A percentile compares a stretch with the other conserved stretches of the same genome.
These are phyloP conservation scores for Polypterus senegalus DNA, from an alignment of 2,113 vertebrate genomes.

Conservation along the genomic window DNA sequence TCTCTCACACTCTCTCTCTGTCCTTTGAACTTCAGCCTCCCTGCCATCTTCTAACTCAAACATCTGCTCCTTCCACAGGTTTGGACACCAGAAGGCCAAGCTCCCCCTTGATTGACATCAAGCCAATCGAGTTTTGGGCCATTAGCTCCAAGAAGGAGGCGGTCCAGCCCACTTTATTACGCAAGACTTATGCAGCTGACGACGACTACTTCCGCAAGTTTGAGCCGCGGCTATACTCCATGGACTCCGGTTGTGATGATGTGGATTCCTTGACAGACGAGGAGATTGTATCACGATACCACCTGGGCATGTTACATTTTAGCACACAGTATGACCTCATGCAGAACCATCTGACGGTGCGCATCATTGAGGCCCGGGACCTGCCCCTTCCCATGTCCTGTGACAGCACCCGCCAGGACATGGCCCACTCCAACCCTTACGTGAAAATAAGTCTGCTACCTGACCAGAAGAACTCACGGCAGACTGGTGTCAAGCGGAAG, in stretches of 20 bases:
- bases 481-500: slow-evolving; percentile 78
- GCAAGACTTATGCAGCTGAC: slow-evolving; percentile 51
- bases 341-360: slow-evolving; percentile 61
- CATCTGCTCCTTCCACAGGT: slow-evolving; percentile 30
- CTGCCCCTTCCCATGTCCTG: slow-evolving; percentile 63
- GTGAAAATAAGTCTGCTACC: slow-evolving; percentile 80
- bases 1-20: fast-evolving
- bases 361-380: slow-evolving; percentile 75
- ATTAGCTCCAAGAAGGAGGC: slow-evolving; percentile 69
- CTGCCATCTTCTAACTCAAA: not conserved
- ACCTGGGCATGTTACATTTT: slow-evolving; percentile 80
- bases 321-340: slow-evolving; percentile 78
- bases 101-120: slow-evolving; percentile 66
- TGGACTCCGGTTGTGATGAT: slow-evolving; percentile 56
- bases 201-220: slow-evolving; percentile 73
- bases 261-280: slow-evolving; percentile 73
- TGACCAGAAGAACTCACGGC: slow-evolving; percentile 82
- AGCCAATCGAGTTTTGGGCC: slow-evolving; percentile 70
- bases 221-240: slow-evolving; percentile 67
- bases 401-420: slow-evolving; percentile 58
- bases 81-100: slow-evolving; percentile 62
- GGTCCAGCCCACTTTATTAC: slow-evolving; percentile 61
- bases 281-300: slow-evolving; percentile 70
- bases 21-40: too few species aligned
- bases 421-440: slow-evolving; percentile 78